phyloP scores from a whole-genome alignment of 1,140 invertebrate genomes.

The Leptopilina boulardi region DNA sequence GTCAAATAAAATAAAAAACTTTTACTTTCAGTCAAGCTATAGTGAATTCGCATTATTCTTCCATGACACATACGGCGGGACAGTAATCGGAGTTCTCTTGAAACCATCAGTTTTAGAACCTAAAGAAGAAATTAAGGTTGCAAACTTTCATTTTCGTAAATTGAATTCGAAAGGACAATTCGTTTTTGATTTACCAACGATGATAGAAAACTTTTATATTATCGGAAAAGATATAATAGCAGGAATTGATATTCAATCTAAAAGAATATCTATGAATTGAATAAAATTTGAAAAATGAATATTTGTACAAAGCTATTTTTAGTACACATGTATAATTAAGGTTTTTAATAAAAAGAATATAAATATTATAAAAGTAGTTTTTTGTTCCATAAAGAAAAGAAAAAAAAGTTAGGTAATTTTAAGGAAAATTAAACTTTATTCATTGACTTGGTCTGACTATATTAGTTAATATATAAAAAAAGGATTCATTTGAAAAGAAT shows the following conservation, averaged over 20 bases:
- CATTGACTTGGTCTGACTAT: background rate
- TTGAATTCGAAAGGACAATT: conserved; percentile 73
- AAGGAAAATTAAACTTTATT: conserved; percentile 34
- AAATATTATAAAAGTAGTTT: background rate
- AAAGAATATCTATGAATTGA: conserved; percentile 44
- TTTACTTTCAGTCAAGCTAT: conserved; percentile 81
- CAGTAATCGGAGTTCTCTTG: conserved; percentile 88
- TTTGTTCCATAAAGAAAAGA: too few species aligned
- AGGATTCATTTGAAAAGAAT: background rate
- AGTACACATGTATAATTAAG: background rate
- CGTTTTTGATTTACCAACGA: conserved; percentile 80
- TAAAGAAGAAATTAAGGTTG: conserved; percentile 85
- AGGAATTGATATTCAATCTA: conserved; percentile 71
- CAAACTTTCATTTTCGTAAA: conserved; percentile 74
- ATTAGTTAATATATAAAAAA: background rate
- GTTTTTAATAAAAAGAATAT: background rate
- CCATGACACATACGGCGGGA: conserved; percentile 90
- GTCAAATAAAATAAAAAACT: conserved; percentile 7
- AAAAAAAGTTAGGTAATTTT: background rate
- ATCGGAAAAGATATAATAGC: conserved; percentile 81
- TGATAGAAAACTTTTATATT: conserved; percentile 85
- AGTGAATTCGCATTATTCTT: conserved; percentile 91
- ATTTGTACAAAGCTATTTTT: background rate
- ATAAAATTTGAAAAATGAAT: background rate
- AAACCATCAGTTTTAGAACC: conserved; percentile 81